Percentiles rank a stretch among this genome's conserved stretches.
Conservation (phyloP, 2,113 vertebrate genomes). For the Misgurnus mizolepis region DNA sequence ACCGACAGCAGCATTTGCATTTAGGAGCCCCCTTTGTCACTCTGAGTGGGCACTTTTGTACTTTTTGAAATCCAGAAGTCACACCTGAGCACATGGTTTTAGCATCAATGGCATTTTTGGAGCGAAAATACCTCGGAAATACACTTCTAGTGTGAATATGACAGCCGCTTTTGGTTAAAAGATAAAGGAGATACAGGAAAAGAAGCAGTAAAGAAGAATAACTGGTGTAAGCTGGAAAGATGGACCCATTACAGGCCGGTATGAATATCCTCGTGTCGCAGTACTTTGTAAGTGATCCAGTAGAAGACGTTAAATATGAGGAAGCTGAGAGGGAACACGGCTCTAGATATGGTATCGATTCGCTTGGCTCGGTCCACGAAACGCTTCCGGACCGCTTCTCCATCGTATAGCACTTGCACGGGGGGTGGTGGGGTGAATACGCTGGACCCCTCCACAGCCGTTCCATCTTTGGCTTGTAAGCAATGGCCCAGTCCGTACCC, state of each 20-base stretch:
- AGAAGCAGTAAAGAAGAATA: slow-evolving; percentile 36
- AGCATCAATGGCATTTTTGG: slow-evolving; percentile 53
- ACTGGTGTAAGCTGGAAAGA: background rate
- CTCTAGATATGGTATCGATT: slow-evolving; percentile 90
- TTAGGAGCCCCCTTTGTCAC: background rate
- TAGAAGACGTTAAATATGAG: slow-evolving; percentile 95
- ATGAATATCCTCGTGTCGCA: slow-evolving; percentile 86
- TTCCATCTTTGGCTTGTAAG: slow-evolving; percentile 78
- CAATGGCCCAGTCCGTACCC: slow-evolving; percentile 86
- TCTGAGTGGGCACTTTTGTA: slow-evolving; percentile 41
- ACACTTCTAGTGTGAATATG: slow-evolving; percentile 60
- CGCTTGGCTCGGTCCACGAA: slow-evolving; percentile 86
- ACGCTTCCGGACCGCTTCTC: slow-evolving; percentile 73
- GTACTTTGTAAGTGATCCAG: slow-evolving; percentile 92
- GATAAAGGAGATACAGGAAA: slow-evolving; percentile 31
- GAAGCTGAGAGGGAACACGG: slow-evolving; percentile 90
- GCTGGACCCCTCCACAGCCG: slow-evolving; percentile 67
- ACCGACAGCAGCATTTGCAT: slow-evolving; percentile 45
- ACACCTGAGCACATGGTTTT: slow-evolving; percentile 69
- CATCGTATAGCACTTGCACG: slow-evolving; percentile 63
- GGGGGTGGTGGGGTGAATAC: slow-evolving; percentile 68
- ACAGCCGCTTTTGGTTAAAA: slow-evolving; percentile 66
- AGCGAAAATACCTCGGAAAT: slow-evolving; percentile 53
- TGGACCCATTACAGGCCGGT: slow-evolving; percentile 67
- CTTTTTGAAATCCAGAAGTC: slow-evolving; percentile 62